Evolutionary conservation across 30 jellyfish, hydroid and myxozoan genomes (phyloP), one percentile per base, ranked within the genome.

Genomic region (Hydractinia echinata): DNA sequence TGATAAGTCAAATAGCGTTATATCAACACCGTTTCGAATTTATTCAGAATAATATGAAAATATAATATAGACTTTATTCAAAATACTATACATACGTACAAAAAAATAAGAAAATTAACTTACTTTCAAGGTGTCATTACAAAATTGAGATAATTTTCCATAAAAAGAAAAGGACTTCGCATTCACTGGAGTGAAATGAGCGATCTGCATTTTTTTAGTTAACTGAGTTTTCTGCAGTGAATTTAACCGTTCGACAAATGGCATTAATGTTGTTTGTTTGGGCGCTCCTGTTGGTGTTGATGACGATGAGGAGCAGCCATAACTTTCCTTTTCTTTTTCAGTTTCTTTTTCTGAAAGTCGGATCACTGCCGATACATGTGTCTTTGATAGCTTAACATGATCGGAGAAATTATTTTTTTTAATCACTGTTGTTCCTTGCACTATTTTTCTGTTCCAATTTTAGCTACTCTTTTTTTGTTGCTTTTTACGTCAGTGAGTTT

Each of bases 121-220:
- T 9, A 56, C 68, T 15, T 56, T 10, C n/a, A 56, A 56, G 68
- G 77, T 67, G 48, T 67, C 77, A 8, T 67, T 67, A 44, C 13
- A 67, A 67, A 67, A 67, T 67, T 67, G 13, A 9, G 77, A 67
- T 44, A 67, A 10, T 10, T 67, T 44, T 9, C 10, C 77, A 67
- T 67, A 67, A 67, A 67, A 67, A 9, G 77, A 67, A 13, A 67
- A 67, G 10, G 77, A 67, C 44, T 67, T 67, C 19, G 77, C 77
- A 19, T 67, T 67, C 8, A 67, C 44, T 10, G 77, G 10, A 19
- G 77, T 67, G 77, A 67, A 67, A 19, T 67, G 77, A 9, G 13
- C 77, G 44, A 67, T 67, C 19, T 67, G 77, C 77, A 67, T 67
- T 19, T 67, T 67, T 20, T 67, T 67, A 44, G 19, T 19, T 8